Conservation (phyloP, 2,888 invertebrate species). For the Ophioninae sp. region DNA sequence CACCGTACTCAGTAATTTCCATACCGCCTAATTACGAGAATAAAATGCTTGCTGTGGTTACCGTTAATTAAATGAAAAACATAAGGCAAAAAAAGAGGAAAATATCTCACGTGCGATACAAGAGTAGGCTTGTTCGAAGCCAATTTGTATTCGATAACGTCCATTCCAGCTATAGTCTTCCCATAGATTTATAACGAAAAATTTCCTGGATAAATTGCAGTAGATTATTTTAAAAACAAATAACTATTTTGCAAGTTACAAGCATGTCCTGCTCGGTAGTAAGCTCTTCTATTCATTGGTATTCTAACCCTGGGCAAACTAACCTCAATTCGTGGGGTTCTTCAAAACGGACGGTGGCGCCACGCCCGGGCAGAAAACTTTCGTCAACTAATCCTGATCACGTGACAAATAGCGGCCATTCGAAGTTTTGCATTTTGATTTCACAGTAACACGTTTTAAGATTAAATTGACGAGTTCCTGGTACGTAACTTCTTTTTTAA, state of each 20-base stretch:
- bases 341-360: conserved; percentile 1
- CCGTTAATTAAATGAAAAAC: conserved; percentile 1
- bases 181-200: background rate
- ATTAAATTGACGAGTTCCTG: background rate
- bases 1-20: conserved; percentile 83
- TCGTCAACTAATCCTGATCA: conserved; percentile 25
- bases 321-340: conserved; percentile 34
- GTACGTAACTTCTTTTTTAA: background rate
- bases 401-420: conserved; percentile 42
- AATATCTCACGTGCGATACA: conserved; percentile 81
- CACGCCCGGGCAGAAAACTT: background rate
- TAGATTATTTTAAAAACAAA: background rate
- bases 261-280: background rate
- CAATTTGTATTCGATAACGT: conserved; percentile 85
- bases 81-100: background rate
- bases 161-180: conserved; percentile 80
- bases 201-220: background rate
- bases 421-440: conserved; percentile 7
- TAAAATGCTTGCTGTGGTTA: background rate
- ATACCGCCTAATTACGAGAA: conserved; percentile 80
- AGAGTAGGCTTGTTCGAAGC: conserved; percentile 83
- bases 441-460: background rate
- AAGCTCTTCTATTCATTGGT: background rate
- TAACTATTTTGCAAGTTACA: background rate
- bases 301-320: conserved; percentile 32